Evolutionary conservation across 2,113 vertebrate species (phyloP).

Genomic region (Passer domesticus): DNA sequence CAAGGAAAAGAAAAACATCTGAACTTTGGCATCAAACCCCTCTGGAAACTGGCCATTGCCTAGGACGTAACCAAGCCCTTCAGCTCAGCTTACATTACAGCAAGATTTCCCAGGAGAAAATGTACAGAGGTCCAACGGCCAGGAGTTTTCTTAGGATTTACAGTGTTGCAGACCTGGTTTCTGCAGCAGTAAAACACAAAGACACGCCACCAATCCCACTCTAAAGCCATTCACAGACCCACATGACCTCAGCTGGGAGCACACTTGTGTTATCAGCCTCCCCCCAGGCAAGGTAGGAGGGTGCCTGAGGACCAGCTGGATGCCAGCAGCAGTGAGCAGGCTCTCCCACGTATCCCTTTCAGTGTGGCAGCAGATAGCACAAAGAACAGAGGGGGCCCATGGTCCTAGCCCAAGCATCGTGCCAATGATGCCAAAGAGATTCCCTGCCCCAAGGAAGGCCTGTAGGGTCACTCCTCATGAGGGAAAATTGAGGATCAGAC

Average conservation of each 20-base stretch:
- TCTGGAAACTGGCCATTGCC: background rate
- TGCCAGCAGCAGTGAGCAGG: background rate
- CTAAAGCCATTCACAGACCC: background rate
- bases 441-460: background rate
- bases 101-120: conserved; percentile 6
- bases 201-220: too few species aligned
- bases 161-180: background rate
- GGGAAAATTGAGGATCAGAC: background rate
- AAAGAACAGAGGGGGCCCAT: background rate
- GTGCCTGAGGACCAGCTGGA: fast-evolving
- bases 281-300: fast-evolving
- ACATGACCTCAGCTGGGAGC: background rate
- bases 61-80: background rate
- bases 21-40: conserved; percentile 41
- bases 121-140: background rate
- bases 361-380: fast-evolving
- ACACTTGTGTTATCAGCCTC: background rate
- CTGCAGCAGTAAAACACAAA: background rate
- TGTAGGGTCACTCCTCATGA: fast-evolving
- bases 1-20: background rate
- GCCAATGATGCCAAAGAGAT: background rate
- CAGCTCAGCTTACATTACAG: background rate
- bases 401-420: fast-evolving
- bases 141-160: background rate
- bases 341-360: background rate